These are phyloP conservation scores for Asteroscopus sphinx DNA, from an alignment of 2,888 invertebrate species.

Conservation along the genomic window DNA sequence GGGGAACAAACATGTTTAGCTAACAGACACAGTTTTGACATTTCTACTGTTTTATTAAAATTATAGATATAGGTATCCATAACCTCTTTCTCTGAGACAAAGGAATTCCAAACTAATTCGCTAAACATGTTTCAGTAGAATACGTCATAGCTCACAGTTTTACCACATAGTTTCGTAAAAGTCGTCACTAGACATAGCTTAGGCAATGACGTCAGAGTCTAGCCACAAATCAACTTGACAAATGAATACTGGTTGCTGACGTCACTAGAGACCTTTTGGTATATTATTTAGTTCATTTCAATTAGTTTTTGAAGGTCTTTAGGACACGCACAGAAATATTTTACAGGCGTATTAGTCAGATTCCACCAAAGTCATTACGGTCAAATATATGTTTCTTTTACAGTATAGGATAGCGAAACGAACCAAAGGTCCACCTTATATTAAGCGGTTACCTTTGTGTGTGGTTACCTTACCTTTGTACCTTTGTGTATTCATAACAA, in stretches of 20 bases:
- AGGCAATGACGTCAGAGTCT: constrained; percentile 37
- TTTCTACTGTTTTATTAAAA: no score
- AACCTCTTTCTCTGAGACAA: constrained; percentile 25
- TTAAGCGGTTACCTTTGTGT: no score
- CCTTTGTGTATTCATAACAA: no score
- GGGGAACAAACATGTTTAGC: no score
- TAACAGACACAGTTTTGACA: no score
- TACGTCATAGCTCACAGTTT: no score
- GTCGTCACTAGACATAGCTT: constrained; percentile 12
- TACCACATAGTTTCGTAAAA: constrained; percentile 34
- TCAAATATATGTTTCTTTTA: no score
- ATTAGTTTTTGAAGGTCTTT: not conserved
- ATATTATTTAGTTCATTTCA: constrained; percentile 9
- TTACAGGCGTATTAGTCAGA: not conserved
- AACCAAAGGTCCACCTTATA: no score
- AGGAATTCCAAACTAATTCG: constrained; percentile 20
- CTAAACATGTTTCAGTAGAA: constrained; percentile 16
- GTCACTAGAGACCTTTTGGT: constrained; percentile 11
- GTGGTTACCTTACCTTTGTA: no score
- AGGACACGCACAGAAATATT: not conserved
- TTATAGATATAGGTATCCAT: no score
- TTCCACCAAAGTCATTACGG: no score
- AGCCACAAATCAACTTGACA: constrained; percentile 37
- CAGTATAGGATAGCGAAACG: no score
- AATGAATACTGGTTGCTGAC: constrained; percentile 19